Conservation (phyloP, 2,888 invertebrate species). For the Ferdinandea cuprea region DNA sequence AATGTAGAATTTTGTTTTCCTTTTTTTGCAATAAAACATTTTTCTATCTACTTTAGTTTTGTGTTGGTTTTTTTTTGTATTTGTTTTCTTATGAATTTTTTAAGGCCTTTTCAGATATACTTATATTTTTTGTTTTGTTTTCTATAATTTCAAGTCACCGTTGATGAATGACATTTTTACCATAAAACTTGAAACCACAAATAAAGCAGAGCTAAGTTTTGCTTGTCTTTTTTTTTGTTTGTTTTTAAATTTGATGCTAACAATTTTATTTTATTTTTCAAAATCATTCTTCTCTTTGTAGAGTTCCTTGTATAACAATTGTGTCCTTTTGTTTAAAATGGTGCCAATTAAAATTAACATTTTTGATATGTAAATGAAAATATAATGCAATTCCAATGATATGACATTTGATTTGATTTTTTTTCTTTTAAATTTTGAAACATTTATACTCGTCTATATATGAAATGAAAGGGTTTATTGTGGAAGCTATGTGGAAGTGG, state of each 20-base stretch:
- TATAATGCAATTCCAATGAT: slow-evolving; percentile 19
- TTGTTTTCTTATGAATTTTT: slow-evolving; percentile 21
- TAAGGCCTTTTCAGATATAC: slow-evolving; percentile 59
- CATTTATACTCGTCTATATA: too few species aligned
- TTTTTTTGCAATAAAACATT: slow-evolving; percentile 14
- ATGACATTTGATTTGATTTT: slow-evolving; percentile 27
- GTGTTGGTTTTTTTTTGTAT: too few species aligned
- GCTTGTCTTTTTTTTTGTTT: too few species aligned
- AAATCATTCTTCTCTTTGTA: slow-evolving; percentile 2
- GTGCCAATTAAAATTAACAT: neutral
- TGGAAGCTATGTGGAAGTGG: too few species aligned
- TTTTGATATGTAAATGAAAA: slow-evolving; percentile 56
- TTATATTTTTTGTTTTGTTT: slow-evolving; percentile 1
- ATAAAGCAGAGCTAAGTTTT: slow-evolving; percentile 21
- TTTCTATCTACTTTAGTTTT: slow-evolving; percentile 26
- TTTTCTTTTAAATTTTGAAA: neutral
- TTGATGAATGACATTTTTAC: slow-evolving; percentile 36
- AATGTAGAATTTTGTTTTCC: neutral
- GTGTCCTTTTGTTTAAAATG: neutral
- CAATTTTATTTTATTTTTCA: neutral
- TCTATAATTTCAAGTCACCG: slow-evolving; percentile 49
- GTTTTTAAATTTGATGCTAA: slow-evolving; percentile 3
- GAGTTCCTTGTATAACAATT: slow-evolving; percentile 2
- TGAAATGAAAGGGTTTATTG: too few species aligned
- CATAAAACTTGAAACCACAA: slow-evolving; percentile 40